phyloP scores from a whole-genome alignment of 35 echinoderm and acorn worm genomes.

The Lytechinus pictus region DNA sequence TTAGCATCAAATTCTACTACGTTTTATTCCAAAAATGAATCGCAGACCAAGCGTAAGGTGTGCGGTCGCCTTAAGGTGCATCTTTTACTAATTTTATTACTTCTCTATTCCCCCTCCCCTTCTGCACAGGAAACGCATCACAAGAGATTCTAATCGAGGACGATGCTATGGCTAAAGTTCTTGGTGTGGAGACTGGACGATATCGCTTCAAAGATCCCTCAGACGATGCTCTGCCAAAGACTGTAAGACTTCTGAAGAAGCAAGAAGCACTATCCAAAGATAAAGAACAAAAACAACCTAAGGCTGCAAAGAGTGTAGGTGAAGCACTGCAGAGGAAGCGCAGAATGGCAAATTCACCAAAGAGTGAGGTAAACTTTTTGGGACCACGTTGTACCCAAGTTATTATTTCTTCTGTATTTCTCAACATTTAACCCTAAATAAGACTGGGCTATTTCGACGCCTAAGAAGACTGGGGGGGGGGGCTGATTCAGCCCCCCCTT shows the following conservation, averaged over 20 bases:
- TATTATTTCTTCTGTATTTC: too few species aligned
- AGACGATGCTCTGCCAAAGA: neutral
- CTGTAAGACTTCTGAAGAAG: slow-evolving; percentile 28
- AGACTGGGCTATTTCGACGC: too few species aligned
- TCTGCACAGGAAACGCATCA: neutral
- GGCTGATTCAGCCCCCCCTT: too few species aligned
- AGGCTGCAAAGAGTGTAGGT: neutral
- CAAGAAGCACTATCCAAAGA: neutral
- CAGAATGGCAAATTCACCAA: neutral
- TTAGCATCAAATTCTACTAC: too few species aligned
- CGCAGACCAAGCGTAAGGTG: too few species aligned
- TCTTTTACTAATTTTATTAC: too few species aligned
- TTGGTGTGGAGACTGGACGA: slow-evolving; percentile 55
- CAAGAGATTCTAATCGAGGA: slow-evolving; percentile 43
- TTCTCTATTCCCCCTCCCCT: too few species aligned
- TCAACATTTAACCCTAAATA: too few species aligned
- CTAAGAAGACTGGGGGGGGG: too few species aligned
- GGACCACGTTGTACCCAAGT: neutral
- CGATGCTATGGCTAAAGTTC: slow-evolving; percentile 47
- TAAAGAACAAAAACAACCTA: neutral
- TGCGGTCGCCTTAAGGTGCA: too few species aligned
- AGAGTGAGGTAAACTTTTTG: neutral
- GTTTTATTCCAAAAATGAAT: too few species aligned
- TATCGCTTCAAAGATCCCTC: slow-evolving; percentile 44
- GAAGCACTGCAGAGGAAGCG: neutral